Evolutionary conservation across 2,888 invertebrate species (phyloP), one percentile per base, ranked within the genome.

Genomic region (Chloromyia formosa): DNA sequence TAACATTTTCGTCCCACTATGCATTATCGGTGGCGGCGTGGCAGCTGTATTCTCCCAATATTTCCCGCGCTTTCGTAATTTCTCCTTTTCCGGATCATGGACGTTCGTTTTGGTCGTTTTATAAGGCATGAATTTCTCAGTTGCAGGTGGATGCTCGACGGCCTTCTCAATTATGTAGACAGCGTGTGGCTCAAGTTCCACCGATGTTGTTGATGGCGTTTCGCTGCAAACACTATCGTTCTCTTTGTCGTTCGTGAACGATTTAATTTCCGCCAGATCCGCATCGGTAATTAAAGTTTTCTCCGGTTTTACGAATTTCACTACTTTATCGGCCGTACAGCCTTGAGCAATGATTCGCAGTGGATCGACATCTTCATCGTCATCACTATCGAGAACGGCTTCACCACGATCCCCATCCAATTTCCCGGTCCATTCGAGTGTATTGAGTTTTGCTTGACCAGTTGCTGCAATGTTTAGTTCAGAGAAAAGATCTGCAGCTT

Each of bases 1-100:
- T 40, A 85, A 77, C 61, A 85, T 45, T 72, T 84, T 81, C 0
- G 80, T 75, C 14, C 79, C 81, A 10, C 79, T 80, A 77, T 84
- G 81, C 53, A 81, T 81, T 62, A 85, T 82, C 0, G 80, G 79
- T 10, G 84, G 84, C 12, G 85, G 85, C 9, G 85, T 85, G 0
- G 85, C 85, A 1, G 85, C 84, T 1, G 85, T 85, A 9, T 81
- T 76, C 76, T 85, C 85, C 85, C 85, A 85, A 76, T 82, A 76
- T 75, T 82, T 83, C 1, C 81, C 80, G 45, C 80, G 78, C 71
- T 82, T 84, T 1, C 84, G 81, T 4, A 74, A 68, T 18, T 82
- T 82, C 77, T 85, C 85, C 75, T 84, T 84, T n/a, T 75, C 80
- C 0, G 85, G 82, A 78, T 82, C 82, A 68, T 85, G 85, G 0